Conservation (phyloP, 2,113 vertebrate species). For the Hemiscyllium ocellatum region DNA sequence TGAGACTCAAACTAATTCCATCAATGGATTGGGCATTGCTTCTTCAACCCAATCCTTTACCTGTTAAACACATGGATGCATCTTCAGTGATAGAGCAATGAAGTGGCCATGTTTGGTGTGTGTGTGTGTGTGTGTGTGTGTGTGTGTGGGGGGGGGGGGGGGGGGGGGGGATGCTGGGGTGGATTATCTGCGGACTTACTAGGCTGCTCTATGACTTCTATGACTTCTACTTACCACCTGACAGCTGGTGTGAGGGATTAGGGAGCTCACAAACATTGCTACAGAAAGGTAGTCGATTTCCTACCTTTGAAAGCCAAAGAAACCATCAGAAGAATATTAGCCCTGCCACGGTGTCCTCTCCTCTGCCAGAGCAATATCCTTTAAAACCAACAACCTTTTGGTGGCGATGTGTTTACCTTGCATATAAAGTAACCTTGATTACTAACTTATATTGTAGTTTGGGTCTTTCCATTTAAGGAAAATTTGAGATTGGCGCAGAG, state of each 20-base stretch:
- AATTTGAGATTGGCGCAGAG: not conserved
- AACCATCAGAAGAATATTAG: not conserved
- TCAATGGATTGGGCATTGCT: not conserved
- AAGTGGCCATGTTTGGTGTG: not conserved
- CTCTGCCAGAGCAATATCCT: no score
- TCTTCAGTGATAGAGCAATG: not conserved
- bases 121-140: no score
- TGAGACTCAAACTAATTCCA: not conserved
- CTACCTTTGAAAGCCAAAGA: not conserved
- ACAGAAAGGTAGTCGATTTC: not conserved
- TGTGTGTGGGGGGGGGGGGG: no score
- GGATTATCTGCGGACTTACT: not conserved
- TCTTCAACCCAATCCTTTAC: not conserved
- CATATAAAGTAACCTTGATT: not conserved
- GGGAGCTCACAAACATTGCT: not conserved
- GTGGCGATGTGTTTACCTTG: not conserved
- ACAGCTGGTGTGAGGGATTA: not conserved
- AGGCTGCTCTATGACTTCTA: not conserved
- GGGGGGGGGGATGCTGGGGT: no score
- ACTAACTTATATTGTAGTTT: not conserved
- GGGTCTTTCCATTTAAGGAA: not conserved
- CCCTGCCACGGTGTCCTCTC: not conserved
- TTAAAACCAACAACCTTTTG: not conserved
- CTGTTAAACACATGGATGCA: no score
- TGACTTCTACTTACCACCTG: not conserved